A percentile compares a stretch with the other conserved stretches of the same genome.
Evolutionary conservation across 2,113 vertebrate genomes (phyloP).

Genomic region (Sylvietta virens): DNA sequence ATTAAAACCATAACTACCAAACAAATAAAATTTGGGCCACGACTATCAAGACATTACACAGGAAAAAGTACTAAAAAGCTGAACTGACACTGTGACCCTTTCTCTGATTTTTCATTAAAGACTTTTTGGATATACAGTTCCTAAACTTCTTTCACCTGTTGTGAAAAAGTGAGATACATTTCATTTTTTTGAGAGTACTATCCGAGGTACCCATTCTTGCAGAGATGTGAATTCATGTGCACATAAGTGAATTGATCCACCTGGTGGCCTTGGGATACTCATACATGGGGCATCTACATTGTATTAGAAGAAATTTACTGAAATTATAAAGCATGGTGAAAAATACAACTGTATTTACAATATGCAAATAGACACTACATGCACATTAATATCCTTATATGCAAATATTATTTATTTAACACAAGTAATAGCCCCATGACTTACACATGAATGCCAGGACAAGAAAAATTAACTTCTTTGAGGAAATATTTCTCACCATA

Average conservation of each 20-base stretch:
- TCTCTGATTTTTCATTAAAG: background rate
- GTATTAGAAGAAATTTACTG: background rate
- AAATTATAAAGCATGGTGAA: background rate
- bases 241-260: background rate
- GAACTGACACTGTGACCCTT: background rate
- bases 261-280: background rate
- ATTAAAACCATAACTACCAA: background rate
- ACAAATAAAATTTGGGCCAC: background rate
- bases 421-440: background rate
- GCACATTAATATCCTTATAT: background rate
- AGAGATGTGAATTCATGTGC: background rate
- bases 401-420: background rate
- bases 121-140: background rate
- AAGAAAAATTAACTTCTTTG: background rate
- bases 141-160: background rate
- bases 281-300: background rate
- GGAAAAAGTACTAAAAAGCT: background rate
- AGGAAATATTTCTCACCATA: background rate
- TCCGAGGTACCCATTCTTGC: background rate
- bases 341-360: background rate
- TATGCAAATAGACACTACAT: background rate
- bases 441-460: background rate
- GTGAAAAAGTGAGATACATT: background rate
- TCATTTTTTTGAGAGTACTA: background rate
- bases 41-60: background rate